Base-by-base conservation (phyloP, 2,888 invertebrate genomes). In the Zaprionus obscuricornis region DNA sequence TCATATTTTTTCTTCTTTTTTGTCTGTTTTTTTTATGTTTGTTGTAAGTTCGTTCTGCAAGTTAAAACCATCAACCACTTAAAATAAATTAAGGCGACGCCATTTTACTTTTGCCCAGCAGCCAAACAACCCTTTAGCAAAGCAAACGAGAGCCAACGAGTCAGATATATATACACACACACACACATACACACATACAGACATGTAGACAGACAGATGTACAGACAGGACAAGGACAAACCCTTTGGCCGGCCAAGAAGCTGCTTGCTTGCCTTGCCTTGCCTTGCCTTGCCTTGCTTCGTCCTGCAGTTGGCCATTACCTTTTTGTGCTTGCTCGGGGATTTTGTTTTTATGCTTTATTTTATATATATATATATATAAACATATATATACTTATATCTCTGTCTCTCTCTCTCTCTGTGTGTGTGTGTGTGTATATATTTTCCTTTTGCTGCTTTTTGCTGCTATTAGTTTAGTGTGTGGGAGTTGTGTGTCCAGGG, bases 71-170 rank as follows among this genome's bases (percentile, higher is more conserved):
- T 81, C 81, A 85, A 83, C 81, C 81, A 82, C 81, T 82, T 82
- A 85, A 82, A 82, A 82, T 82, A 82, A 82, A 82, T 82, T 82
- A 84, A 82, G 86, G 86, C 77, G 86, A 79, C 81, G 81, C 81
- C 81, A 82, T 82, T 82, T 82, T 79, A 70, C 84, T 85, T 85
- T 85, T 70, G 67, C 42, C 24, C 49, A 60, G 55, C 66, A 40
- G 63, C n/a, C 78, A 82, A 78, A 83, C 86, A 83, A 84, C 77
- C 86, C 81, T 66, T 45, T 58, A 64, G 64, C 36, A 66, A 50
- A 66, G 47, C 46, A 11, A 22, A n/a, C n/a, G 11, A 27, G 37
- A 22, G 39, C n/a, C 36, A 36, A 29, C 46, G 39, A 45, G 18
- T 33, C 54, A 47, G 54, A 43, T 46, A 76, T 57, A 66, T 43